phyloP scores from a whole-genome alignment of 2,113 vertebrate genomes.

The Siniperca chuatsi region DNA sequence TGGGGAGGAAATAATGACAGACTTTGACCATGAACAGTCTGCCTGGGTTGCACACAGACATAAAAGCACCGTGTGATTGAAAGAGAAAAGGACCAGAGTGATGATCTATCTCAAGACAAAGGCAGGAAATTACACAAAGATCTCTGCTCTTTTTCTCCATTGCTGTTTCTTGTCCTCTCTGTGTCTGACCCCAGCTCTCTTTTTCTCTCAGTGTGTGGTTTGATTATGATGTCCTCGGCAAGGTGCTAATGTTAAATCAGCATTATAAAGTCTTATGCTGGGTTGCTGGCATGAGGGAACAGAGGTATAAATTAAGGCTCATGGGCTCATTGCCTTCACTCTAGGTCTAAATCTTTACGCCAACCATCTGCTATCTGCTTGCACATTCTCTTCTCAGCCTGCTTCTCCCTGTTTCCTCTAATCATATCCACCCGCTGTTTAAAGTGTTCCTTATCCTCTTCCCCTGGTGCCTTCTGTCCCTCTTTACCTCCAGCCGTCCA shows the following conservation, averaged over 20 bases:
- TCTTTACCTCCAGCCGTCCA: slow-evolving; percentile 28
- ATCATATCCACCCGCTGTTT: slow-evolving; percentile 18
- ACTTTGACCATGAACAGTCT: slow-evolving; percentile 61
- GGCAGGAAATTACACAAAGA: slow-evolving; percentile 57
- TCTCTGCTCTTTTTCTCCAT: slow-evolving; percentile 27
- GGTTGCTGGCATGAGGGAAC: slow-evolving; percentile 38
- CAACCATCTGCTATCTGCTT: slow-evolving; percentile 36
- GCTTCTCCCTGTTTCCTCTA: slow-evolving; percentile 6
- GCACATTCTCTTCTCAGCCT: slow-evolving; percentile 4
- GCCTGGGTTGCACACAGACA: slow-evolving; percentile 37
- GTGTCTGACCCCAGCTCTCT: slow-evolving; percentile 22
- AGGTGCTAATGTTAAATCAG: slow-evolving; percentile 64
- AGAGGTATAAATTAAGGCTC: slow-evolving; percentile 57
- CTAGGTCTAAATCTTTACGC: not conserved
- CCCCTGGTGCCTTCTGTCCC: slow-evolving; percentile 2
- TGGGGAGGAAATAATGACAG: slow-evolving; percentile 45
- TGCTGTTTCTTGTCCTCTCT: slow-evolving; percentile 40
- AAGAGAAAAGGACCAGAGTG: slow-evolving; percentile 56
- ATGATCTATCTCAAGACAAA: slow-evolving; percentile 57
- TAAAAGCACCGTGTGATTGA: slow-evolving; percentile 50
- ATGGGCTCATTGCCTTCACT: slow-evolving; percentile 42
- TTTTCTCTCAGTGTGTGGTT: not conserved
- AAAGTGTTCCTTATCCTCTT: slow-evolving; percentile 2
- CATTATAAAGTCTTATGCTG: slow-evolving; percentile 35
- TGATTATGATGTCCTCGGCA: slow-evolving; percentile 39